Conservation (phyloP, 2,888 invertebrate genomes). For the Tethea ocularis region DNA sequence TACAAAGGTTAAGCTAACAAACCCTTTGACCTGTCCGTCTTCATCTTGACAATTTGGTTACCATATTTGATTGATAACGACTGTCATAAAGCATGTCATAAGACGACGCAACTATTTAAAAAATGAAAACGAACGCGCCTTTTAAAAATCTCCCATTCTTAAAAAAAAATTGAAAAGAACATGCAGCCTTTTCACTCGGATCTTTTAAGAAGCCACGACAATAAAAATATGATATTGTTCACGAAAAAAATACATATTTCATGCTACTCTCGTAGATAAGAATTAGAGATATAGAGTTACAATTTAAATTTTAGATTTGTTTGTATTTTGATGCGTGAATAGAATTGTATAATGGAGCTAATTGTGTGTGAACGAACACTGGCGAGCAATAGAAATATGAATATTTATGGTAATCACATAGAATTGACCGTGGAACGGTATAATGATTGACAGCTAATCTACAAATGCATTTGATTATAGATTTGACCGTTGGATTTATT, state of each 20-base stretch:
- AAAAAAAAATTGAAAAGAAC: slow-evolving; percentile 38
- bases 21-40: slow-evolving; percentile 45
- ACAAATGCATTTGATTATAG: slow-evolving; percentile 5
- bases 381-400: slow-evolving; percentile 53
- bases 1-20: not conserved
- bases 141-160: slow-evolving; percentile 27
- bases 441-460: slow-evolving; percentile 48
- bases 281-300: slow-evolving; percentile 75
- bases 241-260: slow-evolving; percentile 71
- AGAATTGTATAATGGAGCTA: slow-evolving; percentile 74
- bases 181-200: slow-evolving; percentile 45
- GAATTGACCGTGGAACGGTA: slow-evolving; percentile 38
- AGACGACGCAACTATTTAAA: slow-evolving; percentile 28
- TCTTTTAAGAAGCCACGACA: slow-evolving; percentile 63
- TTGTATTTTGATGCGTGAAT: slow-evolving; percentile 64
- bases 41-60: slow-evolving; percentile 42
- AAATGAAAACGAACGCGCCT: slow-evolving; percentile 32
- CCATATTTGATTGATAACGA: slow-evolving; percentile 61
- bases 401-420: slow-evolving; percentile 69
- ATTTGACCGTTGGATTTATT: slow-evolving; percentile 7
- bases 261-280: slow-evolving; percentile 60
- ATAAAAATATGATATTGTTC: slow-evolving; percentile 72
- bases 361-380: slow-evolving; percentile 78
- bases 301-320: slow-evolving; percentile 76
- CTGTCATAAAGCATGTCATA: slow-evolving; percentile 13